phyloP scores from a whole-genome alignment of 1,140 invertebrate species.

The Drosophila parabipectinata region DNA sequence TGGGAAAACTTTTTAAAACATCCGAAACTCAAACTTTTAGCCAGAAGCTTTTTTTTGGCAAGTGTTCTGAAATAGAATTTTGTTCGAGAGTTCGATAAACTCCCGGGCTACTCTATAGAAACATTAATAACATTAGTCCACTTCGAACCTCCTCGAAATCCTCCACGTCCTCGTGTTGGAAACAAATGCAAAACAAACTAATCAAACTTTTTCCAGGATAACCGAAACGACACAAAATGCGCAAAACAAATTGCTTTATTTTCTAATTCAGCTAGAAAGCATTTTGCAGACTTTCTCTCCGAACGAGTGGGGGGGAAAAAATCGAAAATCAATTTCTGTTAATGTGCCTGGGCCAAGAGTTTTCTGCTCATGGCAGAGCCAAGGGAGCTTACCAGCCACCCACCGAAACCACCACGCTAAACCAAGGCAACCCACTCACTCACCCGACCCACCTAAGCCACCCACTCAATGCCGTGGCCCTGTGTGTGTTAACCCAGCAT shows the following conservation, averaged over 20 bases:
- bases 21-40: conserved; percentile 32
- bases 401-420: not conserved
- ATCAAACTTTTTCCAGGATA: conserved; percentile 69
- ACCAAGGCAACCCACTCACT: not conserved
- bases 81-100: conserved; percentile 52
- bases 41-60: conserved; percentile 38
- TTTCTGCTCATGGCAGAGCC: not conserved
- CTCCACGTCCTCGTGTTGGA: not conserved
- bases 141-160: not conserved
- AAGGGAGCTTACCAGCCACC: conserved; percentile 4
- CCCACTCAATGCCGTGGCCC: conserved; percentile 1
- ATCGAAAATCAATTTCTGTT: conserved; percentile 80
- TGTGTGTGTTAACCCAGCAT: conserved; percentile 20
- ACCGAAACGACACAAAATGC: conserved; percentile 60
- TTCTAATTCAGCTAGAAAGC: conserved; percentile 57
- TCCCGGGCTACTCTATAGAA: conserved; percentile 39
- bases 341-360: conserved; percentile 61
- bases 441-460: conserved; percentile 1
- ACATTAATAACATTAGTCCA: conserved; percentile 76
- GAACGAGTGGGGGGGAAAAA: conserved; percentile 32
- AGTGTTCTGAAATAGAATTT: conserved; percentile 38
- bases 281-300: conserved; percentile 44
- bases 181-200: conserved; percentile 72
- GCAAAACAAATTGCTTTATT: conserved; percentile 79
- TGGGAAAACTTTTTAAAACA: conserved; percentile 25